These are phyloP conservation scores for Linurgus olivaceus DNA, from an alignment of 2,797 vertebrate genomes.

Conservation along the genomic window DNA sequence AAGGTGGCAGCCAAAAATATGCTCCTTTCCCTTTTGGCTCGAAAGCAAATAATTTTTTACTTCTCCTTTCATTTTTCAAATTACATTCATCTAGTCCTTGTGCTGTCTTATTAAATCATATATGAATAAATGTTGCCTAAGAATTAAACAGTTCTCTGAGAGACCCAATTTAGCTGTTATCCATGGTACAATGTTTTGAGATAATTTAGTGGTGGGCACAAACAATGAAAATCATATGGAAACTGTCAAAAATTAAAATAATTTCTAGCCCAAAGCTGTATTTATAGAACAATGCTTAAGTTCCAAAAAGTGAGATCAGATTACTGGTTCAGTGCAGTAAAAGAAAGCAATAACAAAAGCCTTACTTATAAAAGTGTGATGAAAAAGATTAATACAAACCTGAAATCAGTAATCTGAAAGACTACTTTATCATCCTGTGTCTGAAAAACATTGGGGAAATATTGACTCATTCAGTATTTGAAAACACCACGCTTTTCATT, in stretches of 20 bases:
- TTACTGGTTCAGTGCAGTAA: not conserved
- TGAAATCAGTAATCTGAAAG: conserved; percentile 27
- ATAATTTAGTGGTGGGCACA: conserved; percentile 27
- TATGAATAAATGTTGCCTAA: conserved; percentile 6
- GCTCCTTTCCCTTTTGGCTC: not conserved
- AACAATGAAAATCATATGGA: not conserved
- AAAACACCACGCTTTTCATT: conserved; percentile 14
- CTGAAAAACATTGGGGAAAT: conserved; percentile 5
- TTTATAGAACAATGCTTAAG: not conserved
- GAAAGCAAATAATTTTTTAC: not conserved
- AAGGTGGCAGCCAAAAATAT: not conserved
- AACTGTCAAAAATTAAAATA: not conserved
- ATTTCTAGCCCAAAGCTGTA: conserved; percentile 1
- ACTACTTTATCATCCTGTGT: not conserved
- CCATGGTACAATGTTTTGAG: not conserved
- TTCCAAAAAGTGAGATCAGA: conserved; percentile 1
- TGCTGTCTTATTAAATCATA: conserved; percentile 8
- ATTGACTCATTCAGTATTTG: conserved; percentile 2
- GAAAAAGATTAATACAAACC: conserved; percentile 37
- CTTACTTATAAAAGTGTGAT: conserved; percentile 1
- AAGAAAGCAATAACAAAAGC: conserved; percentile 34
- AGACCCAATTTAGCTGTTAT: not conserved
- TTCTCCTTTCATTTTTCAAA: conserved; percentile 28
- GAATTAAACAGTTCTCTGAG: conserved; percentile 13
- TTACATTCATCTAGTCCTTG: not conserved